A percentile compares a stretch with the other conserved stretches of the same genome.
These are phyloP conservation scores for Musca domestica DNA, from an alignment of 1,140 invertebrate species.

Conservation along the genomic window DNA sequence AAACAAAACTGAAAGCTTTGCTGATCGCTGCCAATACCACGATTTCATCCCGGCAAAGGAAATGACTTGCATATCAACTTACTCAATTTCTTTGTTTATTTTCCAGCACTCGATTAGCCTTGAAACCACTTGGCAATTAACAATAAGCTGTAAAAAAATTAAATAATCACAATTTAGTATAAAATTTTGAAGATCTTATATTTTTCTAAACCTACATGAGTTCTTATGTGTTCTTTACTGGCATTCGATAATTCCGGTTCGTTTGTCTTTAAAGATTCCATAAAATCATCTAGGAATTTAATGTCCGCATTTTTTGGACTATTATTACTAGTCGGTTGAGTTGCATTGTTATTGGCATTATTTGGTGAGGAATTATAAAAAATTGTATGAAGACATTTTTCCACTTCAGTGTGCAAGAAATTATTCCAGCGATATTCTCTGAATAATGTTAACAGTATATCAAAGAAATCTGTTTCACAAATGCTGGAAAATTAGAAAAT, in stretches of 20 bases:
- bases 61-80: slow-evolving; percentile 44
- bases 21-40: no score
- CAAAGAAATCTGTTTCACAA: slow-evolving; percentile 52
- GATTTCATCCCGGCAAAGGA: no score
- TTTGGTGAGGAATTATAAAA: slow-evolving; percentile 52
- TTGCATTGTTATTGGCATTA: slow-evolving; percentile 38
- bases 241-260: no score
- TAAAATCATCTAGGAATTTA: no score
- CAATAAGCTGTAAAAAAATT: slow-evolving; percentile 62
- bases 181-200: no score
- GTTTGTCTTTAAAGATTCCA: no score
- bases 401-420: slow-evolving; percentile 81
- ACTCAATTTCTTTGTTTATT: slow-evolving; percentile 61
- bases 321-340: slow-evolving; percentile 22
- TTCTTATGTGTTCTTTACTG: slow-evolving; percentile 30
- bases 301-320: no score
- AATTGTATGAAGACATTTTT: slow-evolving; percentile 70
- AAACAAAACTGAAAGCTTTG: no score
- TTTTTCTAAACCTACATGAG: slow-evolving; percentile 36
- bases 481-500: slow-evolving; percentile 30
- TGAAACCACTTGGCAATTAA: slow-evolving; percentile 65
- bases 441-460: slow-evolving; percentile 71
- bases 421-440: slow-evolving; percentile 86
- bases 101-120: slow-evolving; percentile 68
- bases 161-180: no score